Evolutionary conservation across 2,888 invertebrate genomes (phyloP).

Genomic region (Cistogaster globosa): DNA sequence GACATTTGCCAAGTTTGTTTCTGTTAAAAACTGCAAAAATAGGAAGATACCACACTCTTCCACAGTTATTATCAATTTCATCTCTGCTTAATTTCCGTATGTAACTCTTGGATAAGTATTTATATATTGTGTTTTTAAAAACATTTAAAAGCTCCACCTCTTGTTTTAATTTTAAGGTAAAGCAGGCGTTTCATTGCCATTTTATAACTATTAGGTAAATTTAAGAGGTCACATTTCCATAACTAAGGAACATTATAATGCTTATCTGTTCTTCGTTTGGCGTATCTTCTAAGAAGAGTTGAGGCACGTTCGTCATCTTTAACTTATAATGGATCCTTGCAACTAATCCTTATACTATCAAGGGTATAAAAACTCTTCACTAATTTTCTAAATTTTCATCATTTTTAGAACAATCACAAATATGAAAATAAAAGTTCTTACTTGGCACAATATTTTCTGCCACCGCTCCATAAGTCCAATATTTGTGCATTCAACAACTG

Average conservation of each 20-base stretch:
- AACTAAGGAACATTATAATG: constrained; percentile 23
- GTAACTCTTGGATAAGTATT: neutral
- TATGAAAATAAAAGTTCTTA: constrained; percentile 19
- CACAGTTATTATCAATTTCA: constrained; percentile 6
- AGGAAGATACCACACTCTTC: constrained; percentile 30
- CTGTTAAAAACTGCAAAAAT: constrained; percentile 11
- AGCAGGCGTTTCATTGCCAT: constrained; percentile 13
- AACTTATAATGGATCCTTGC: neutral
- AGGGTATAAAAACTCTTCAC: constrained; percentile 21
- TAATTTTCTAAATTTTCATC: constrained; percentile 6
- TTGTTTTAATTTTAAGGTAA: constrained; percentile 5
- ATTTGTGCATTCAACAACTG: constrained; percentile 22
- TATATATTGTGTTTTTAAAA: constrained; percentile 7
- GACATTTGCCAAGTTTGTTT: too few relatives aligned
- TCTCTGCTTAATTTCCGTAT: constrained; percentile 7
- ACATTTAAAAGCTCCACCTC: constrained; percentile 4
- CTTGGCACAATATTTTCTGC: neutral
- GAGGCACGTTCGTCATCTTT: constrained; percentile 5
- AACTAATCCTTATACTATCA: constrained; percentile 26
- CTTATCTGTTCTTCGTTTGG: neutral
- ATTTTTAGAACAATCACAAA: neutral
- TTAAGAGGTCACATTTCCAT: constrained; percentile 22
- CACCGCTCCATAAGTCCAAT: constrained; percentile 31
- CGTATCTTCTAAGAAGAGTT: neutral
- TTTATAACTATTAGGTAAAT: constrained; percentile 35